Conservation (phyloP, 1,140 invertebrate species). For the Dolichoris vasculosae region DNA sequence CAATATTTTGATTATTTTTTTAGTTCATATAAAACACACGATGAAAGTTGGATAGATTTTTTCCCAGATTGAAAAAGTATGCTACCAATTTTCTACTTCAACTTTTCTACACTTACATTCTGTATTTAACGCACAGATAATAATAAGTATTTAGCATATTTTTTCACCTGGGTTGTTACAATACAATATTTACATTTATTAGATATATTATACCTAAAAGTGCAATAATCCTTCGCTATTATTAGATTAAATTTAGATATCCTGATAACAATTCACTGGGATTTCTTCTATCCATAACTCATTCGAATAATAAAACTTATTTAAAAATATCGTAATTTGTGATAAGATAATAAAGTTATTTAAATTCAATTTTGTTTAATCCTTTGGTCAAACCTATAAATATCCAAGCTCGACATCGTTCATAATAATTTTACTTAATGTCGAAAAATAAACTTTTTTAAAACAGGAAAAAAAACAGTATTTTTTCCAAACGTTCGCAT, state of each 20-base stretch:
- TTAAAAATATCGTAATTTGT: not conserved
- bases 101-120: too few species aligned
- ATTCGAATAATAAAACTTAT: not conserved
- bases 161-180: not conserved
- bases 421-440: too few species aligned
- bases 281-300: not conserved
- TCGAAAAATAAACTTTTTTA: too few species aligned
- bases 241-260: not conserved
- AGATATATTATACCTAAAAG: constrained; percentile 2
- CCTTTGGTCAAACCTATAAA: too few species aligned
- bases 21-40: not conserved
- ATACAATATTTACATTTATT: not conserved
- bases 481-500: too few species aligned
- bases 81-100: not conserved
- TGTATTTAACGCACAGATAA: not conserved
- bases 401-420: too few species aligned
- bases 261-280: not conserved
- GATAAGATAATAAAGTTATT: too few species aligned
- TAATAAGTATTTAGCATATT: not conserved
- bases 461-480: too few species aligned
- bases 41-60: not conserved
- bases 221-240: constrained; percentile 18
- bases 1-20: not conserved
- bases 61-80: not conserved
- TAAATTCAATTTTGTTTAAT: not conserved